phyloP scores from a whole-genome alignment of 2,888 invertebrate species.

The Tetrapedia diversipes region DNA sequence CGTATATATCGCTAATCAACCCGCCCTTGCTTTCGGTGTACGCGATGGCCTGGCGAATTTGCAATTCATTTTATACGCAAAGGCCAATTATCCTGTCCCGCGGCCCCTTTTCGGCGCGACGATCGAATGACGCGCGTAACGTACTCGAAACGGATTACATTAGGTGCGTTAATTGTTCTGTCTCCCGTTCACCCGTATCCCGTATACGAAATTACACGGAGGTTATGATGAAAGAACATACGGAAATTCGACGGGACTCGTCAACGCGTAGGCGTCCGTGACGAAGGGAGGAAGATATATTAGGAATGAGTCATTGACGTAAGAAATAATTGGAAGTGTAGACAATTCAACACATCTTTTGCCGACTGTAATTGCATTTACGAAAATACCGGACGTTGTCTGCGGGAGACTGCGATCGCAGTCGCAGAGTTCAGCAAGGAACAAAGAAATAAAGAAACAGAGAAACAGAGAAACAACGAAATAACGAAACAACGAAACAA shows the following conservation, averaged over 20 bases:
- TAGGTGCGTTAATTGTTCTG: slow-evolving; percentile 29
- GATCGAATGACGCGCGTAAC: slow-evolving; percentile 23
- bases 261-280: neutral
- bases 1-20: slow-evolving; percentile 74
- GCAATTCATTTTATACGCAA: slow-evolving; percentile 34
- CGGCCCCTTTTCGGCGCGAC: neutral
- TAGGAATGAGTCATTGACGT: too few relatives aligned
- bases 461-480: too few relatives aligned
- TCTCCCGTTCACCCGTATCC: neutral
- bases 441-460: too few relatives aligned
- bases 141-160: slow-evolving; percentile 38
- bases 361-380: too few relatives aligned
- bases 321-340: neutral
- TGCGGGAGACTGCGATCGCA: too few relatives aligned
- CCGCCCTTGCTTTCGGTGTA: slow-evolving; percentile 67
- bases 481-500: too few relatives aligned
- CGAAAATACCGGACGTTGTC: too few relatives aligned
- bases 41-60: slow-evolving; percentile 42
- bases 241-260: neutral
- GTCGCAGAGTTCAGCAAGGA: too few relatives aligned
- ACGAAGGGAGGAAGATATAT: neutral
- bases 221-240: neutral
- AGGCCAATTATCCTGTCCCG: slow-evolving; percentile 15
- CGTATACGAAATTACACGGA: slow-evolving; percentile 11
- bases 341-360: too few relatives aligned